phyloP scores from a whole-genome alignment of 2,113 vertebrate genomes.

The Ceuthmochares aereus region DNA sequence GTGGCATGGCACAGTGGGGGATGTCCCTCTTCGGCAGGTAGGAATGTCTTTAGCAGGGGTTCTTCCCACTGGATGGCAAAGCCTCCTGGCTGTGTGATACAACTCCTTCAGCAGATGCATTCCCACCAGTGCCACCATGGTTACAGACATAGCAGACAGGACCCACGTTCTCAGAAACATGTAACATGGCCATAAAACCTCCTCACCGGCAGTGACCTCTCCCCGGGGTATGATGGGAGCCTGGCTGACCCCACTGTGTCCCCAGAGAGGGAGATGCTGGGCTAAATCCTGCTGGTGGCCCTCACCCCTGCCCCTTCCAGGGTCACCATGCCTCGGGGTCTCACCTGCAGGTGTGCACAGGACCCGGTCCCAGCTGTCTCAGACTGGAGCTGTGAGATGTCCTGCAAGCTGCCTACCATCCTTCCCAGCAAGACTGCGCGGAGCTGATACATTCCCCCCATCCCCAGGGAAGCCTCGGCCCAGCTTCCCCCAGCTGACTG shows the following conservation, averaged over 20 bases:
- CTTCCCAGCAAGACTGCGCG: background rate
- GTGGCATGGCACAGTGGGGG: background rate
- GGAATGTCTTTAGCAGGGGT: background rate
- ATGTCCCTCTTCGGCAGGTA: background rate
- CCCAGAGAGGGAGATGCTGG: background rate
- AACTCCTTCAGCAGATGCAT: background rate
- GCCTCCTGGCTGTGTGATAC: background rate
- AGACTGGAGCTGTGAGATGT: background rate
- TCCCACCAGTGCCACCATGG: background rate
- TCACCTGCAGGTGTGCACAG: background rate
- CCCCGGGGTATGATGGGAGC: background rate
- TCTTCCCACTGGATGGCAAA: rapidly evolving
- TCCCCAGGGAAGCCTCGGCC: background rate
- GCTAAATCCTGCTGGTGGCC: background rate
- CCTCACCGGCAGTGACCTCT: rapidly evolving
- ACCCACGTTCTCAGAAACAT: background rate
- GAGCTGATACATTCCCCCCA: background rate
- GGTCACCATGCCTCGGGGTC: background rate
- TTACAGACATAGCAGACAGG: background rate
- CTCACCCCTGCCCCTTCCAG: background rate
- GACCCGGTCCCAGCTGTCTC: background rate
- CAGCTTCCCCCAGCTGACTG: background rate
- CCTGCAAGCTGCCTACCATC: rapidly evolving
- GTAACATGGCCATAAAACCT: background rate
- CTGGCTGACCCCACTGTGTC: rapidly evolving